phyloP scores from a whole-genome alignment of 2,888 invertebrate species.

The Drosophila vallismaia region DNA sequence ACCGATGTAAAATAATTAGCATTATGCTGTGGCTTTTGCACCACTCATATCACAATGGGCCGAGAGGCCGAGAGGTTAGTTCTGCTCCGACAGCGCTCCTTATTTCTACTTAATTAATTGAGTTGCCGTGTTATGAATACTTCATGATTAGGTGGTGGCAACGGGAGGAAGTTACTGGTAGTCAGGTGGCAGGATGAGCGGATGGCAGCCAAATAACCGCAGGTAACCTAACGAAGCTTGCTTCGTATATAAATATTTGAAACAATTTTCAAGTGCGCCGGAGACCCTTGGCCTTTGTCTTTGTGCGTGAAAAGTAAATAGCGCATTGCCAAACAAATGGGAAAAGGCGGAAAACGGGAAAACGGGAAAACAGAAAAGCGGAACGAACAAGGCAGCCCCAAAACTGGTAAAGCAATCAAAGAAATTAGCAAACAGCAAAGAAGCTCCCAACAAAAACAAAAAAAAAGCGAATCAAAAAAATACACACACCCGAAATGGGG shows the following conservation, averaged over 20 bases:
- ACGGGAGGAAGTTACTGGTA: background rate
- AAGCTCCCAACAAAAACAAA: conserved; percentile 20
- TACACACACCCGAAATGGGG: conserved; percentile 10
- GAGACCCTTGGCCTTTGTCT: conserved; percentile 75
- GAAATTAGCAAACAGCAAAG: conserved; percentile 78
- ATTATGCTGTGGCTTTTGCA: conserved; percentile 55
- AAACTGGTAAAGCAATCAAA: conserved; percentile 76
- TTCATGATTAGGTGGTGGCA: conserved; percentile 49
- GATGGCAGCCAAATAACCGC: conserved; percentile 60
- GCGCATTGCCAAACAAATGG: conserved; percentile 70
- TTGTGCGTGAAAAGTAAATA: conserved; percentile 71
- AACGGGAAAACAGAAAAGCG: conserved; percentile 27
- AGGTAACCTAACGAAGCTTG: conserved; percentile 60
- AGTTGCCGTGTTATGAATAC: conserved; percentile 73
- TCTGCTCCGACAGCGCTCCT: conserved; percentile 24
- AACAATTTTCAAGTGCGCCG: conserved; percentile 74
- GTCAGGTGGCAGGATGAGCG: conserved; percentile 23
- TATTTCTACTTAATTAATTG: conserved; percentile 77
- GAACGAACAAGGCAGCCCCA: conserved; percentile 18
- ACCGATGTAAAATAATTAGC: conserved; percentile 71
- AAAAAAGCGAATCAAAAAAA: conserved; percentile 7
- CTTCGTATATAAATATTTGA: conserved; percentile 72
- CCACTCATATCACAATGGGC: conserved; percentile 41
- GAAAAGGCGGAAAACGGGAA: conserved; percentile 24
- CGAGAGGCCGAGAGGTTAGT: conserved; percentile 22